Evolutionary conservation across 2,888 invertebrate genomes (phyloP).

Genomic region (Dasypolia templi): DNA sequence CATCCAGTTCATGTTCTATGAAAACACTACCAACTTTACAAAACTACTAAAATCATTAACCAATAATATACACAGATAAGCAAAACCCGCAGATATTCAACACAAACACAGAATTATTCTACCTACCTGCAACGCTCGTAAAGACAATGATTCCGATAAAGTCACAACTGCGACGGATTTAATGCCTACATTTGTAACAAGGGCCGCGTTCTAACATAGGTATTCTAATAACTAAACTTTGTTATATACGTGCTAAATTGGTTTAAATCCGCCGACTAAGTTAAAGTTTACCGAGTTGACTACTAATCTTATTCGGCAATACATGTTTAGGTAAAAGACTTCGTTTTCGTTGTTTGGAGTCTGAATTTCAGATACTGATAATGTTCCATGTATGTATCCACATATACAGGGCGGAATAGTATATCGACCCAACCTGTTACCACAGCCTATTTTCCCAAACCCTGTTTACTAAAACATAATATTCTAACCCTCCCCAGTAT

Average conservation of each 20-base stretch:
- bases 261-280: constrained; percentile 40
- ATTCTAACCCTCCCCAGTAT: too few relatives aligned
- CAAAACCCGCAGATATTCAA: constrained; percentile 12
- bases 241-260: constrained; percentile 56
- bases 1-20: not conserved
- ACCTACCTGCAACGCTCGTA: constrained; percentile 39
- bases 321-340: constrained; percentile 13
- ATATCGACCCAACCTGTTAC: too few relatives aligned
- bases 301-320: constrained; percentile 55
- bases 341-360: not conserved
- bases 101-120: constrained; percentile 25
- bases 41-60: not conserved
- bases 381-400: not conserved
- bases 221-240: constrained; percentile 61
- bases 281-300: constrained; percentile 48
- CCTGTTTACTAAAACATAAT: not conserved
- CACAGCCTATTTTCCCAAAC: too few relatives aligned
- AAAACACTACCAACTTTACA: not conserved
- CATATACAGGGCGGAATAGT: too few relatives aligned
- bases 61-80: constrained; percentile 21
- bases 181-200: constrained; percentile 62
- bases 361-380: not conserved
- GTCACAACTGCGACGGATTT: constrained; percentile 52
- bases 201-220: constrained; percentile 53
- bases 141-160: constrained; percentile 58